phyloP scores from a whole-genome alignment of 1,140 invertebrate genomes.

The Neodiprion fabricii region DNA sequence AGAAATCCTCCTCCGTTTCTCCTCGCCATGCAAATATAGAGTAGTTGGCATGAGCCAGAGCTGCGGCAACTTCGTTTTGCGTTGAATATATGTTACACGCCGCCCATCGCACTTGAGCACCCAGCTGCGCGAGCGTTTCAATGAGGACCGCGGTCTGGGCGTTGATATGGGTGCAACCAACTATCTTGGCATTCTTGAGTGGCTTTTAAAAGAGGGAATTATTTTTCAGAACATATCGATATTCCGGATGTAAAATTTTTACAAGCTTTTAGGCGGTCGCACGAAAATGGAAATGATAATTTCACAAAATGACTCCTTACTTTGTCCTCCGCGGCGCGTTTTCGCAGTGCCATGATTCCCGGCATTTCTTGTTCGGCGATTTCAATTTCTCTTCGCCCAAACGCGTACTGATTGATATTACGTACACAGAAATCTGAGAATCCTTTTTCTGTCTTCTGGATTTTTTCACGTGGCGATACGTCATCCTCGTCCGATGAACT shows the following conservation, averaged over 20 bases:
- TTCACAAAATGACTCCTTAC: constrained; percentile 30
- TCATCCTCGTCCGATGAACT: constrained; percentile 88
- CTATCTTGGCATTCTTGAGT: constrained; percentile 93
- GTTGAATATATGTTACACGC: constrained; percentile 99
- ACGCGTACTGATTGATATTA: constrained; percentile 90
- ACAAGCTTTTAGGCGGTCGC: not conserved
- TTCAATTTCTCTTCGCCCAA: constrained; percentile 95
- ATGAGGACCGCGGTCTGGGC: constrained; percentile 97
- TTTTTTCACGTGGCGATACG: constrained; percentile 85
- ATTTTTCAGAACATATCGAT: not conserved
- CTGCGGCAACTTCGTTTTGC: constrained; percentile 97
- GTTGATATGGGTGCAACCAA: constrained; percentile 97
- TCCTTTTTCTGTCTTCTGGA: constrained; percentile 80
- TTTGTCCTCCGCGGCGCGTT: constrained; percentile 90
- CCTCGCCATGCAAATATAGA: constrained; percentile 95
- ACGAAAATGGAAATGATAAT: not conserved
- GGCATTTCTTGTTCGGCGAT: constrained; percentile 99
- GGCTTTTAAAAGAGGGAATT: constrained; percentile 61
- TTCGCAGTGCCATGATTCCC: constrained; percentile 92
- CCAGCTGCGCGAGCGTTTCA: constrained; percentile 89
- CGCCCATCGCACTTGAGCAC: constrained; percentile 92
- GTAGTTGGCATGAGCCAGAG: constrained; percentile 88
- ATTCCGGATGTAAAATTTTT: not conserved
- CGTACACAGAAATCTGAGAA: constrained; percentile 90
- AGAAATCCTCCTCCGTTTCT: constrained; percentile 97